Conservation (phyloP, 2,797 vertebrate genomes). For the Cossypha caffra region DNA sequence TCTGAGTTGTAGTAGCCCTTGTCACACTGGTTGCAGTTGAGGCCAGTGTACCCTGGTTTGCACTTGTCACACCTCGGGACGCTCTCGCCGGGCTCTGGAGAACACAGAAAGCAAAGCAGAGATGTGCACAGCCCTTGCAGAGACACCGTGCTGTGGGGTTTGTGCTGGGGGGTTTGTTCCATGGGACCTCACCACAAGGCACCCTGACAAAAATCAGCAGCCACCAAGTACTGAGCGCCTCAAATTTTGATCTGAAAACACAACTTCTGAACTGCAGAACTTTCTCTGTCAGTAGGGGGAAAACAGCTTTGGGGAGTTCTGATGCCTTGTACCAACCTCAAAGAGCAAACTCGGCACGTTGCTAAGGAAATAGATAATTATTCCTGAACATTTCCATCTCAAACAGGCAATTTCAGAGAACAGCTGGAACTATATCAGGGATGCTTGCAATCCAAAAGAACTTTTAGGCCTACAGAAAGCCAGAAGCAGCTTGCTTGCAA, state of each 20-base stretch:
- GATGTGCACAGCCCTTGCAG: not conserved
- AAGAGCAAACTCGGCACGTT: not conserved
- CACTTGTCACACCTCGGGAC: constrained; percentile 83
- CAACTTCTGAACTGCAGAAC: not conserved
- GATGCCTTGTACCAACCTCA: not conserved
- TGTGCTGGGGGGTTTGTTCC: not conserved
- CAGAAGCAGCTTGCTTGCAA: not conserved
- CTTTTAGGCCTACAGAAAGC: not conserved
- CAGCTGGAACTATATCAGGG: not conserved
- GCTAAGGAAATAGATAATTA: constrained; percentile 4
- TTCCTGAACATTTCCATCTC: not conserved
- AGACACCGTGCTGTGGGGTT: not conserved
- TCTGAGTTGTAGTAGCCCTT: constrained; percentile 84
- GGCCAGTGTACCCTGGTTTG: constrained; percentile 78
- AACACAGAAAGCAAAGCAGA: not conserved
- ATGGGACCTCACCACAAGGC: not conserved
- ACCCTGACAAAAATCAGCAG: not conserved
- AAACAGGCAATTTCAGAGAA: not conserved
- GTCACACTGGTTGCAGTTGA: constrained; percentile 82
- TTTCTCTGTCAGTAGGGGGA: not conserved
- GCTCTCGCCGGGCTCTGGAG: constrained; percentile 74
- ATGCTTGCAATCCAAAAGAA: not conserved
- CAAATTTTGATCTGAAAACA: not conserved
- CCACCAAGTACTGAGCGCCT: not conserved
- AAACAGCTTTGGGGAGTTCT: not conserved